Evolutionary conservation across 2,797 vertebrate species (phyloP), one percentile per base, ranked within the genome.

Genomic region (Philypnodon macrostomus): DNA sequence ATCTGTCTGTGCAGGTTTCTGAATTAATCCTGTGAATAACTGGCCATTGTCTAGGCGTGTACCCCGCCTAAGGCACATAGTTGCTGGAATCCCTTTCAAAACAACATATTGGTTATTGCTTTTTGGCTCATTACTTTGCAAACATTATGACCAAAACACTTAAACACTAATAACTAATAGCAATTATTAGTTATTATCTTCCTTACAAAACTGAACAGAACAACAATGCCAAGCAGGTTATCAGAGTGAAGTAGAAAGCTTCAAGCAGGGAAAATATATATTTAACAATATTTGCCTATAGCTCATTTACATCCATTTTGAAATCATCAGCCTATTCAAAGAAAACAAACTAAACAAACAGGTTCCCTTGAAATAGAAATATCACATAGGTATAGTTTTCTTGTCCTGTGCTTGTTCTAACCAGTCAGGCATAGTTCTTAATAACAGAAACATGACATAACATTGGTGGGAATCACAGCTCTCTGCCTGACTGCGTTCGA

Each of bases 401-500:
- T 5, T 29, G 24, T 42, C 52, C 2, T 38, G 21, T 49, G 36
- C 52, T 17, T 56, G 33, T 46, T 15, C 8, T 13, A 52, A 29
- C 14, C 62, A 58, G 32, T 72, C 62, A 60, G 62, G 49, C 52
- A 40, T 66, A 38, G 36, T 23, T 16, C 33, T 29, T 38, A 36
- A 54, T 45, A 69, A 54, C 17, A 0, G 15, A 53, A 67, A 47
- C 45, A 56, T 64, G 52, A 18, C 34, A 62, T 63, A 48, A 23
- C 34, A 52, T 44, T 50, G 27, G 33, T 56, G 52, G 23, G 48
- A 75, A 61, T 75, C 46, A 14, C 21, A 47, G 19, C 26, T 58
- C 23, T 73, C 47, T 72, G 65, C 76, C 46, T 67, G 70, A 48
- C 35, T 67, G 57, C 38, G 47, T 53, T 52, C 13, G 11, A 59